Percentiles rank a stretch among this genome's conserved stretches.
These are phyloP conservation scores for Falco concolor DNA, from an alignment of 2,797 vertebrate species.

Conservation along the genomic window DNA sequence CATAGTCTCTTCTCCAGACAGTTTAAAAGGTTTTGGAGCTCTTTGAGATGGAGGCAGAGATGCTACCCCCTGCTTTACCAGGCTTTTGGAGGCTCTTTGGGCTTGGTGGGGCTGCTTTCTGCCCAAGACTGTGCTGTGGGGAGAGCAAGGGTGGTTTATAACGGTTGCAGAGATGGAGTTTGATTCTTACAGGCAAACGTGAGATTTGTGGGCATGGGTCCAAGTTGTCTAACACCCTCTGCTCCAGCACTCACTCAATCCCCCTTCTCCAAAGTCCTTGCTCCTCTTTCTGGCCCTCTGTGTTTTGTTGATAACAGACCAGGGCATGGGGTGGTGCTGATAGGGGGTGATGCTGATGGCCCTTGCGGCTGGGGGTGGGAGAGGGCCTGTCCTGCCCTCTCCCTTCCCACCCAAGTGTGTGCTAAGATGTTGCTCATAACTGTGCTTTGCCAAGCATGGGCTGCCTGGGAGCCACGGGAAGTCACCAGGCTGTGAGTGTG, in stretches of 20 bases:
- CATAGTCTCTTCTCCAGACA: not conserved
- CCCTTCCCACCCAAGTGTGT: not conserved
- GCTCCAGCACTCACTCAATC: not conserved
- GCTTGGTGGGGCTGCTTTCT: not conserved
- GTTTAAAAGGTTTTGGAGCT: not conserved
- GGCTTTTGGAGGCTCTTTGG: not conserved
- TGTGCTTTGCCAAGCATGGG: not conserved
- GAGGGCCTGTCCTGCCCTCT: not conserved
- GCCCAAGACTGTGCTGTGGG: not conserved
- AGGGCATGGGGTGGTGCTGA: not conserved
- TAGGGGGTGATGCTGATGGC: not conserved
- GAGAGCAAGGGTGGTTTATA: not conserved
- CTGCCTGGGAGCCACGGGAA: not conserved
- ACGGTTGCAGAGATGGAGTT: not conserved
- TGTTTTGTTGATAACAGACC: not conserved
- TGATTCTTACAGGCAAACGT: not conserved
- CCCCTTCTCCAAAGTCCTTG: not conserved
- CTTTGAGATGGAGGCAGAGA: not conserved
- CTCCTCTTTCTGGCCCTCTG: not conserved
- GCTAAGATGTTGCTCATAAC: not conserved
- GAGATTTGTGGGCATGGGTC: not conserved
- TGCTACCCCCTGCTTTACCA: not conserved
- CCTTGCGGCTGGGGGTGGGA: not conserved
- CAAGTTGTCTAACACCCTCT: not conserved
- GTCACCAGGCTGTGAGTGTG: rapidly evolving